phyloP scores from a whole-genome alignment of 2,888 invertebrate species.

The Lampropteryx suffumata region DNA sequence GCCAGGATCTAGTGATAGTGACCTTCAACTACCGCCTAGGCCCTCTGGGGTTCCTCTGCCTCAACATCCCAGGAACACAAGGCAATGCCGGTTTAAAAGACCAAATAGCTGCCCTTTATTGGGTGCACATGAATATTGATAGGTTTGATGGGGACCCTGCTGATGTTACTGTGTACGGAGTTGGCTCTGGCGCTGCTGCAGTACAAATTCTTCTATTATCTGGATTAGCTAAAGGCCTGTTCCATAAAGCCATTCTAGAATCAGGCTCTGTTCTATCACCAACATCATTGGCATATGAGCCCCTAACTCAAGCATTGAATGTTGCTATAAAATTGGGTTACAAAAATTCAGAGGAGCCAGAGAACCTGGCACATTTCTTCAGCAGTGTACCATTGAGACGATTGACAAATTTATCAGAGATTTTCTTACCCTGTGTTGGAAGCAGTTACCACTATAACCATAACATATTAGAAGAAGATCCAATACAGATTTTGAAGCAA shows the following conservation, averaged over 20 bases:
- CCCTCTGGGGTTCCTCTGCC: slow-evolving; percentile 69
- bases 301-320: slow-evolving; percentile 49
- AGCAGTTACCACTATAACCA: slow-evolving; percentile 37
- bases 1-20: slow-evolving; percentile 56
- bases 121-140: slow-evolving; percentile 68
- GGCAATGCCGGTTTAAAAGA: slow-evolving; percentile 76
- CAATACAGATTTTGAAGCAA: slow-evolving; percentile 46
- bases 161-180: slow-evolving; percentile 66
- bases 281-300: slow-evolving; percentile 52
- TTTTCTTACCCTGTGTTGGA: slow-evolving; percentile 63
- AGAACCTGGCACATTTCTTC: slow-evolving; percentile 51
- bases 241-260: slow-evolving; percentile 66
- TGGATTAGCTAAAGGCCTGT: slow-evolving; percentile 52
- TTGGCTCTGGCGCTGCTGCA: slow-evolving; percentile 64
- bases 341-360: slow-evolving; percentile 35
- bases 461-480: slow-evolving; percentile 57
- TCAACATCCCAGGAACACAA: slow-evolving; percentile 53
- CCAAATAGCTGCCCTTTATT: slow-evolving; percentile 68
- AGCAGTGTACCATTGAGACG: slow-evolving; percentile 36
- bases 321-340: slow-evolving; percentile 75
- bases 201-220: slow-evolving; percentile 62
- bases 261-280: slow-evolving; percentile 69
- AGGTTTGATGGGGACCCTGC: slow-evolving; percentile 65
- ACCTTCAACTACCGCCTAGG: slow-evolving; percentile 73
- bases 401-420: slow-evolving; percentile 42